Percentiles rank a stretch among this genome's conserved stretches.
Evolutionary conservation across 2,888 invertebrate species (phyloP).

Genomic region (Sialis lutaria): DNA sequence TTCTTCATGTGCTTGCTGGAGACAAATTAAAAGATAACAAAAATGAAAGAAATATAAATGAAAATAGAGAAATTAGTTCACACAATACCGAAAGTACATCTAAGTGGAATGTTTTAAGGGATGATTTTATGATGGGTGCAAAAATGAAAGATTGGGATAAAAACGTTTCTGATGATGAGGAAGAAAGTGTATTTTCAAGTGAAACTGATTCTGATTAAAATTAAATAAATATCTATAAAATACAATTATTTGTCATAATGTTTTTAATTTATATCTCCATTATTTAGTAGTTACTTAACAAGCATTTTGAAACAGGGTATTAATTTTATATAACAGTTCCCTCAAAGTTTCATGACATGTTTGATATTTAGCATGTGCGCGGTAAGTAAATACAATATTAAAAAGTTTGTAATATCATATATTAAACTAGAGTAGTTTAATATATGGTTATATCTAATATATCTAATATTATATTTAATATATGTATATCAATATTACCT

Average conservation of each 20-base stretch:
- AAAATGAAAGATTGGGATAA: conserved; percentile 88
- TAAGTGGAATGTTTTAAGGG: conserved; percentile 50
- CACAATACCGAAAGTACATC: conserved; percentile 20
- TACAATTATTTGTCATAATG: too few relatives aligned
- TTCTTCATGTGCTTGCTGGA: conserved; percentile 65
- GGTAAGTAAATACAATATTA: too few relatives aligned
- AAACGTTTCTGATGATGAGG: conserved; percentile 32
- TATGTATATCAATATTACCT: too few relatives aligned
- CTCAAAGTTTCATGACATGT: background rate
- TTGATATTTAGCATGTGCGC: too few relatives aligned
- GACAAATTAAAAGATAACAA: conserved; percentile 24
- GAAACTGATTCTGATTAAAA: background rate
- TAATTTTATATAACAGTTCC: background rate
- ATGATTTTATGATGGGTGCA: conserved; percentile 80
- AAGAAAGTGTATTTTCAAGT: background rate
- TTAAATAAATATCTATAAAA: background rate
- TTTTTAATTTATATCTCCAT: background rate
- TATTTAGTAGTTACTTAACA: background rate
- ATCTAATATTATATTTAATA: too few relatives aligned
- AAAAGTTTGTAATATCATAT: too few relatives aligned
- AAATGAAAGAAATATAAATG: conserved; percentile 28
- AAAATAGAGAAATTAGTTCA: conserved; percentile 23
- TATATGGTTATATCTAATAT: too few relatives aligned
- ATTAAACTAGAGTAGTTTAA: too few relatives aligned
- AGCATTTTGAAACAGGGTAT: background rate